phyloP scores from a whole-genome alignment of 1,140 invertebrate species.

The Phthorimaea operculella region DNA sequence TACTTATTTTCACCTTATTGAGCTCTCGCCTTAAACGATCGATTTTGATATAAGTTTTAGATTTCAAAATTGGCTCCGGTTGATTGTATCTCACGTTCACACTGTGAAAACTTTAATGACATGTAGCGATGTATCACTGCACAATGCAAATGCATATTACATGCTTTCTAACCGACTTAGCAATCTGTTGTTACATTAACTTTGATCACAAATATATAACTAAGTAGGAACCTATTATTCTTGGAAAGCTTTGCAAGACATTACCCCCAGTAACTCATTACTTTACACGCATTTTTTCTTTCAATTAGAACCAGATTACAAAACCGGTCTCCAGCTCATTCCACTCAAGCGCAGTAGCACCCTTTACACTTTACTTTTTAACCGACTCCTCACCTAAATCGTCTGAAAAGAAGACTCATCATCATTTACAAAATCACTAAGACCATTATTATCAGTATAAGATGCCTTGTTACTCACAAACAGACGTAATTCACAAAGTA shows the following conservation, averaged over 20 bases:
- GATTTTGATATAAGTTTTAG: conserved; percentile 36
- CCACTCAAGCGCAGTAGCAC: conserved; percentile 12
- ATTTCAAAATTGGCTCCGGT: conserved; percentile 22
- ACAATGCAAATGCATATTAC: no score
- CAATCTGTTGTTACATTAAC: no score
- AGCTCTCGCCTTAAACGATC: conserved; percentile 39
- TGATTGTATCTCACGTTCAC: not conserved
- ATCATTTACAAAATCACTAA: conserved; percentile 1
- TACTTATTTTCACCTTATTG: conserved; percentile 60
- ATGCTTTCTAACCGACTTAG: no score
- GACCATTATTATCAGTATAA: not conserved
- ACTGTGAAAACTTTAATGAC: no score
- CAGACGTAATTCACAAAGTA: not conserved
- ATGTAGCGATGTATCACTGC: no score
- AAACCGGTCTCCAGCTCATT: conserved; percentile 27
- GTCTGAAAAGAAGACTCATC: not conserved
- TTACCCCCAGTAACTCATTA: not conserved
- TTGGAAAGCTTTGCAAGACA: no score
- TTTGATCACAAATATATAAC: no score
- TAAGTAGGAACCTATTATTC: no score
- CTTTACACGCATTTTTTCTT: conserved; percentile 7
- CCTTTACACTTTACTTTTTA: conserved; percentile 6
- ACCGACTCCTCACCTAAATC: not conserved
- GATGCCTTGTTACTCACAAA: not conserved
- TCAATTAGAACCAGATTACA: conserved; percentile 28